Evolutionary conservation across 2,113 vertebrate species (phyloP), one percentile per base, ranked within the genome.

Genomic region (Apistogramma diplotaenia): DNA sequence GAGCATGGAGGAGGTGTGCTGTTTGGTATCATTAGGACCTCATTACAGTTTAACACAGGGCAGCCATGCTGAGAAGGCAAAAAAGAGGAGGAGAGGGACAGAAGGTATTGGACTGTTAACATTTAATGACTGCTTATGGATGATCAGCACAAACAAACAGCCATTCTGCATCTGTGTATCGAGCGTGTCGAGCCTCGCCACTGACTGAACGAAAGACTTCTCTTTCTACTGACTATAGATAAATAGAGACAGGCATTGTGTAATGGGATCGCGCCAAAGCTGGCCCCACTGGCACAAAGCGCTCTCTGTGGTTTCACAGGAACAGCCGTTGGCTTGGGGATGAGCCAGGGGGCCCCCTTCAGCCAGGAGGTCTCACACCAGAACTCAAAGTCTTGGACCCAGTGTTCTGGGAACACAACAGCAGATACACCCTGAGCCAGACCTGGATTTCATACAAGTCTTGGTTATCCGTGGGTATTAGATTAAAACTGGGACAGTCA

Each of bases 201-300:
- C 90, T 85, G 87, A 90, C 87, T 82, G 57, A 91, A 92, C 72
- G 18, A 86, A 90, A 89, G 67, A 65, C 87, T 74, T 82, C 53
- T 61, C 72, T 83, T 87, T 82, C 75, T 74, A 6, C 79, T 82
- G 54, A 49, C 43, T 18, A 16, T 11, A 74, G 83, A 84, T 70
- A 87, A 88, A 93, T 65, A 92, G 59, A 92, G 70, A 85, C 79
- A 4, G 73, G 35, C 90, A 94, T 94, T 95, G 93, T 93, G 78
- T 79, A 23, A n/a, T 18, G 27, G 65, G 84, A 85, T 62, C 1
- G 27, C 5, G 55, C 91, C 87, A 90, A 79, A 88, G 72, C 83
- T 8, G 78, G 74, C 85, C 92, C 81, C 83, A 18, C 74, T 7
- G 76, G 71, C 91, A 95, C 94, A 96, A 95, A 93, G 94, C 86